Percentiles rank a stretch among this genome's conserved stretches.
phyloP scores from a whole-genome alignment of 2,888 invertebrate genomes.

The Coremacera marginata region DNA sequence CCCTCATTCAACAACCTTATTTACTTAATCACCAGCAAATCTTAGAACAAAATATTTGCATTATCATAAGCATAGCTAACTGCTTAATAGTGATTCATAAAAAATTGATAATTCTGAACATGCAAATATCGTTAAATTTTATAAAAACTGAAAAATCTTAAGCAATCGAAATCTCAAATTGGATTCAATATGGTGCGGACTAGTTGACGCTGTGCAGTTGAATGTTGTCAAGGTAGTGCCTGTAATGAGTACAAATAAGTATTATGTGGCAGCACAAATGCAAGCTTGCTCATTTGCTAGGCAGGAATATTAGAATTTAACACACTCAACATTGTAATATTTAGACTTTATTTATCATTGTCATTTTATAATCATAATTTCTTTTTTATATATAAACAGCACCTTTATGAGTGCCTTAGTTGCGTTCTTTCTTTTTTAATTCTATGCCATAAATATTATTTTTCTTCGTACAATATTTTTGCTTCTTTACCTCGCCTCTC shows the following conservation, averaged over 20 bases:
- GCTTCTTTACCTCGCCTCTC: background rate
- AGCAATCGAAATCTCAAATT: no score
- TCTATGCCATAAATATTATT: background rate
- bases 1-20: background rate
- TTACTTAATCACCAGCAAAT: slow-evolving; percentile 10
- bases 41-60: slow-evolving; percentile 7
- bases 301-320: no score
- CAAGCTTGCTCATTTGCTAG: background rate
- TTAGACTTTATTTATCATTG: background rate
- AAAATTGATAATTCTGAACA: background rate
- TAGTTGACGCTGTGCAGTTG: slow-evolving; percentile 7
- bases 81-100: background rate
- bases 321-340: background rate
- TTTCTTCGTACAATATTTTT: background rate
- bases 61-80: slow-evolving; percentile 4
- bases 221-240: no score
- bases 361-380: background rate
- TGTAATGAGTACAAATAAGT: no score
- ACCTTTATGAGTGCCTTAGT: background rate
- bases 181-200: slow-evolving; percentile 18
- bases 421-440: background rate
- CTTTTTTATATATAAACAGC: background rate
- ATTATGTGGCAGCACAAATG: no score
- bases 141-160: background rate
- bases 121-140: background rate